Percentiles rank a stretch among this genome's conserved stretches.
phyloP scores from a whole-genome alignment of 2,797 vertebrate genomes.

The Mormyrops boulengeri region DNA sequence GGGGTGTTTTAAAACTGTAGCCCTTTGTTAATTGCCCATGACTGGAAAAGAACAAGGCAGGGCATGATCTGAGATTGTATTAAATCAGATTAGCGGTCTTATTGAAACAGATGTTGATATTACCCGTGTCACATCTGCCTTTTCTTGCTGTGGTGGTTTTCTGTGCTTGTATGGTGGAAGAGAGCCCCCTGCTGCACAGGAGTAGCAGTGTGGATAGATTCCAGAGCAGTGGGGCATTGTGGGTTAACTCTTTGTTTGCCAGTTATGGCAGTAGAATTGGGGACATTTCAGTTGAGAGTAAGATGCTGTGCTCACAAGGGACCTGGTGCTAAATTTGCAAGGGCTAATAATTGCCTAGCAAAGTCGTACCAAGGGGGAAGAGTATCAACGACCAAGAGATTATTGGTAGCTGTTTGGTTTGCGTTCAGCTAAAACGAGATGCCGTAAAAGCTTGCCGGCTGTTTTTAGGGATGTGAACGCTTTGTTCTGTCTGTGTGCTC shows the following conservation, averaged over 20 bases:
- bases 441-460: not conserved
- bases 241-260: not conserved
- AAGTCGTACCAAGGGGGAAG: not conserved
- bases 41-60: conserved; percentile 9
- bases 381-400: not conserved
- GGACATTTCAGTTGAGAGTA: not conserved
- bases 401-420: not conserved
- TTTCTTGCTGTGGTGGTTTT: not conserved
- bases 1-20: not conserved
- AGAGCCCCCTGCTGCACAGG: conserved; percentile 15
- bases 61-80: conserved; percentile 13
- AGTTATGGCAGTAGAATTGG: not conserved
- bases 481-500: not conserved
- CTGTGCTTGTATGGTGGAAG: not conserved
- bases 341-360: not conserved
- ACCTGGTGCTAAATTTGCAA: not conserved
- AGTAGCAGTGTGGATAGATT: not conserved
- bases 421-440: not conserved
- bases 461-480: not conserved
- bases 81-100: conserved; percentile 19
- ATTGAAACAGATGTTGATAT: conserved; percentile 20
- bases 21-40: not conserved
- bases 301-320: not conserved
- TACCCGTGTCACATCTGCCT: not conserved
- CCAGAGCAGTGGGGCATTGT: not conserved